These are phyloP conservation scores for Hypocryptadius cinnamomeus DNA, from an alignment of 2,113 vertebrate species.

Conservation along the genomic window DNA sequence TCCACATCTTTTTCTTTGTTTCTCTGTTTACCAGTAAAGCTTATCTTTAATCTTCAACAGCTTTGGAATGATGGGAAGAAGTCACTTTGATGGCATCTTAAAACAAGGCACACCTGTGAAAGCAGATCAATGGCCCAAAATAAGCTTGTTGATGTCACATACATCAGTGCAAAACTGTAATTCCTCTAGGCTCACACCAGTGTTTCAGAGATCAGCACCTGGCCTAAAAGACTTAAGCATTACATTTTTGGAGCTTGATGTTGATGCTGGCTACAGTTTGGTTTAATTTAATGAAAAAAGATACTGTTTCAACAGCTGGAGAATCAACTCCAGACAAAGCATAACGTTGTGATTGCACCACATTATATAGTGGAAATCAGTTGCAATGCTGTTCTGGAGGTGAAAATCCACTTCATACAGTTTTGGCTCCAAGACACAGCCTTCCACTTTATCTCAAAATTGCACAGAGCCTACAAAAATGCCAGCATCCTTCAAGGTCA, in stretches of 20 bases:
- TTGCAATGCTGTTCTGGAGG: background rate
- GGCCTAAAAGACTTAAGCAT: background rate
- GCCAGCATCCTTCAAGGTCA: background rate
- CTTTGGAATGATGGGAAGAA: background rate
- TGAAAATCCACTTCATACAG: background rate
- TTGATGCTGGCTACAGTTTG: background rate
- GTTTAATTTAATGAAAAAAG: background rate
- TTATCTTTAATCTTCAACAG: background rate
- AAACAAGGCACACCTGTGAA: background rate
- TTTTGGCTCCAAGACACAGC: background rate
- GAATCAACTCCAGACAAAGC: slow-evolving; percentile 17
- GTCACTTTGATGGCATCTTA: background rate
- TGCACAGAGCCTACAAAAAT: background rate
- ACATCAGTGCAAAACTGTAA: background rate
- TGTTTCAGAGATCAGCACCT: background rate
- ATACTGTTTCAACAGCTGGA: slow-evolving; percentile 36
- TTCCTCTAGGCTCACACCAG: background rate
- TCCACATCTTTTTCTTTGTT: background rate
- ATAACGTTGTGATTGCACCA: background rate
- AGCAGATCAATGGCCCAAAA: background rate
- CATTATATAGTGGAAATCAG: background rate
- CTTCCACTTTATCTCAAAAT: slow-evolving; percentile 24
- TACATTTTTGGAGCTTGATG: slow-evolving; percentile 13
- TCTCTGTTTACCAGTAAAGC: background rate
- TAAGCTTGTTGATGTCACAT: background rate